phyloP scores from a whole-genome alignment of 2,113 vertebrate genomes.

The Erythrolamprus reginae region DNA sequence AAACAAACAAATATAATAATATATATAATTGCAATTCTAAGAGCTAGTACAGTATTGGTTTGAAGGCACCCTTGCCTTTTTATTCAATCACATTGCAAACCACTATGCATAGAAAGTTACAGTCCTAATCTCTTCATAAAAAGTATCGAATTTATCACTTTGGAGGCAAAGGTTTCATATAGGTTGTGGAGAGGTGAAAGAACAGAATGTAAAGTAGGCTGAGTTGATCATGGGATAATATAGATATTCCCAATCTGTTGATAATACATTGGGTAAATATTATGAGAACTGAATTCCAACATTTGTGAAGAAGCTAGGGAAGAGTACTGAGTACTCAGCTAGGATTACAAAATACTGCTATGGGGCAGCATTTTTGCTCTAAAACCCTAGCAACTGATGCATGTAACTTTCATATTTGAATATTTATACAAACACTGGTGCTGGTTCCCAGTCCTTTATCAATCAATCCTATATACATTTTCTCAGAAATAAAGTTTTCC shows the following conservation, averaged over 20 bases:
- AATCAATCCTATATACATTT: not conserved
- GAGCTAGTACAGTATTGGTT: not conserved
- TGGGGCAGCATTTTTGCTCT: not conserved
- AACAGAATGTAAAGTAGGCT: not conserved
- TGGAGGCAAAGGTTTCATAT: not conserved
- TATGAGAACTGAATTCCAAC: not conserved
- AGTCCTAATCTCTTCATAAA: not conserved
- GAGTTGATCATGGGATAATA: not conserved
- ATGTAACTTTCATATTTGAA: not conserved
- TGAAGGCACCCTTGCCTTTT: not conserved
- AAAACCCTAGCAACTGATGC: slow-evolving; percentile 2
- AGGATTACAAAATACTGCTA: not conserved
- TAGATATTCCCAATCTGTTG: not conserved
- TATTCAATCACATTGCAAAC: not conserved
- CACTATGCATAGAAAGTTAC: not conserved
- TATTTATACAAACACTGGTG: not conserved
- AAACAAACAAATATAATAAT: no score
- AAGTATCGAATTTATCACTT: not conserved
- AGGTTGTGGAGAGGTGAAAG: not conserved
- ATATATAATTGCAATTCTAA: not conserved
- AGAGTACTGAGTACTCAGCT: not conserved
- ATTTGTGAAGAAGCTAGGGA: not conserved
- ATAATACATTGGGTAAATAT: not conserved
- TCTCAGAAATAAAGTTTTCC: not conserved
- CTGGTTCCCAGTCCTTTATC: not conserved